phyloP scores from a whole-genome alignment of 37 sponge, comb jelly and placozoan species.

The Geodia barretti region DNA sequence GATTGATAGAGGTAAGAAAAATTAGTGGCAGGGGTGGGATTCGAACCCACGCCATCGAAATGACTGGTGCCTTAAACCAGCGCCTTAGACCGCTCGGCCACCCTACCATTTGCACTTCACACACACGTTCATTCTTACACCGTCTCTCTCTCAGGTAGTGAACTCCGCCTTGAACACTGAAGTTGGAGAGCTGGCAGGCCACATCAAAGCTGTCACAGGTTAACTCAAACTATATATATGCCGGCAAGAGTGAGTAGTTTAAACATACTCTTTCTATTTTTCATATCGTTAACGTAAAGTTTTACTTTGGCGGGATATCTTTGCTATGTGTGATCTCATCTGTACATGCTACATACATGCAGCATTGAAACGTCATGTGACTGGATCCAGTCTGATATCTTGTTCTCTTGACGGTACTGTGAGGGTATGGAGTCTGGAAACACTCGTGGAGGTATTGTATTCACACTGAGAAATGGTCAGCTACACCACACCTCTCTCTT shows the following conservation, averaged over 20 bases:
- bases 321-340: background rate
- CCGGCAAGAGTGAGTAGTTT: background rate
- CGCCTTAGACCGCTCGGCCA: conserved; percentile 91
- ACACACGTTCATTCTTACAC: background rate
- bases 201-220: conserved; percentile 37
- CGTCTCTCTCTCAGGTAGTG: too few species aligned
- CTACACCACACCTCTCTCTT: background rate
- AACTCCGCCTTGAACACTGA: conserved; percentile 13
- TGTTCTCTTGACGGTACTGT: conserved; percentile 66
- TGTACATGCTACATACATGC: background rate
- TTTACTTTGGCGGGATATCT: background rate
- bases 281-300: too few species aligned
- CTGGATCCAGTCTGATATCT: conserved; percentile 40
- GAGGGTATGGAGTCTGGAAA: conserved; percentile 53
- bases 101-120: conserved; percentile 47
- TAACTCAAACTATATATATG: too few species aligned
- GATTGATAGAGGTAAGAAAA: conserved; percentile 54
- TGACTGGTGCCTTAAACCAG: conserved; percentile 89
- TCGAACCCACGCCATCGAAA: conserved; percentile 89
- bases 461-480: background rate
- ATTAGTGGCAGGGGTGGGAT: conserved; percentile 74
- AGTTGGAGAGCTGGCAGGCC: conserved; percentile 25
- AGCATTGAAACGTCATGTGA: conserved; percentile 34
- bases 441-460: conserved; percentile 41
- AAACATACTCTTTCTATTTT: background rate